Conservation (phyloP, 2,797 vertebrate genomes). For the Mastacembelus armatus region DNA sequence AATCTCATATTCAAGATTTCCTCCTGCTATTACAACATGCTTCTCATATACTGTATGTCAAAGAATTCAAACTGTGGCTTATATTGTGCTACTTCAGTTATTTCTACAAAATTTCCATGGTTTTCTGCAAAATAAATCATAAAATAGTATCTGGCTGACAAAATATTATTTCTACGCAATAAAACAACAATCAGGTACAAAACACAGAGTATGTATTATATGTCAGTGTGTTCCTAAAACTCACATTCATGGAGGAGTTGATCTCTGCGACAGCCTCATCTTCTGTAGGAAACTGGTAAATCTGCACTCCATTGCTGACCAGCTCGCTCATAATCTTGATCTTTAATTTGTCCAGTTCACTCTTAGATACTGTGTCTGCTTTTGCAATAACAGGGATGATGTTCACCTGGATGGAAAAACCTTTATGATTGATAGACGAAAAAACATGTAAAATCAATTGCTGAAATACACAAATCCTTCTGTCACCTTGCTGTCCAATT, state of each 20-base stretch:
- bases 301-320: slow-evolving; percentile 97
- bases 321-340: slow-evolving; percentile 99
- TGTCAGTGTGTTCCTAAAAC: slow-evolving; percentile 52
- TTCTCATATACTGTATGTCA: not conserved
- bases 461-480: not conserved
- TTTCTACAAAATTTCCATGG: not conserved
- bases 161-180: not conserved
- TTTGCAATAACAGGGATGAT: slow-evolving; percentile 97
- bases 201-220: not conserved
- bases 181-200: not conserved
- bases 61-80: not conserved
- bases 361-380: slow-evolving; percentile 96
- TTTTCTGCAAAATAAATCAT: not conserved
- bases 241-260: slow-evolving; percentile 97
- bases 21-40: not conserved
- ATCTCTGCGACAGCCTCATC: slow-evolving; percentile 95
- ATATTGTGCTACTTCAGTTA: not conserved
- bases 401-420: slow-evolving; percentile 87
- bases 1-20: no score
- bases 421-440: not conserved
- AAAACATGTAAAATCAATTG: not conserved
- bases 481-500: slow-evolving; percentile 95
- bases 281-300: slow-evolving; percentile 97
- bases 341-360: slow-evolving; percentile 96
- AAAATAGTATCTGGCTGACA: not conserved